These are phyloP conservation scores for Mus spretus DNA, from an alignment of 2,797 vertebrate species.

Conservation along the genomic window DNA sequence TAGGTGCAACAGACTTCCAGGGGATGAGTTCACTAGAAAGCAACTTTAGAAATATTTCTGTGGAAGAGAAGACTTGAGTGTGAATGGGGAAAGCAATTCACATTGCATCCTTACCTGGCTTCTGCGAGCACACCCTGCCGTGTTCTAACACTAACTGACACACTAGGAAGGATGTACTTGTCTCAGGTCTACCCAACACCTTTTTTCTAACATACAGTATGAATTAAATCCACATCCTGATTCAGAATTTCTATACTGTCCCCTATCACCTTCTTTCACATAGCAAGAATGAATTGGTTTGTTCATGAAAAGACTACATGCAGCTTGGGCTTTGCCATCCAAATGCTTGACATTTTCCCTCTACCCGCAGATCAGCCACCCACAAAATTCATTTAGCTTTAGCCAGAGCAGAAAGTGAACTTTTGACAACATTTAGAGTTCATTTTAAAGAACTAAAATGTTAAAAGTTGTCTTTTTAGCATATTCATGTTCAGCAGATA, in stretches of 20 bases:
- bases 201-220: accelerated
- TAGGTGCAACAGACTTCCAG: not conserved
- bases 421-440: constrained; percentile 1
- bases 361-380: not conserved
- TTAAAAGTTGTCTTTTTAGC: not conserved
- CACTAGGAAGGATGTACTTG: not conserved
- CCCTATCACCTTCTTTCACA: not conserved
- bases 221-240: not conserved
- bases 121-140: not conserved
- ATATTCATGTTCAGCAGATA: not conserved
- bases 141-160: not conserved
- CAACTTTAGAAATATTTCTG: constrained; percentile 1
- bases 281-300: constrained; percentile 8
- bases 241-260: not conserved
- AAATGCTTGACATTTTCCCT: not conserved
- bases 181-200: not conserved
- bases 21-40: constrained; percentile 27
- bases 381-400: not conserved
- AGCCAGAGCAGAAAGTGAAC: not conserved
- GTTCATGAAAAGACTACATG: not conserved
- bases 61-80: not conserved
- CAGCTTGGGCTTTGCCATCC: not conserved
- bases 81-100: not conserved
- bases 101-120: not conserved
- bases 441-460: not conserved